Percentiles rank a stretch among this genome's conserved stretches.
Conservation (phyloP, 2,888 invertebrate genomes). For the Poecilus cupreus region DNA sequence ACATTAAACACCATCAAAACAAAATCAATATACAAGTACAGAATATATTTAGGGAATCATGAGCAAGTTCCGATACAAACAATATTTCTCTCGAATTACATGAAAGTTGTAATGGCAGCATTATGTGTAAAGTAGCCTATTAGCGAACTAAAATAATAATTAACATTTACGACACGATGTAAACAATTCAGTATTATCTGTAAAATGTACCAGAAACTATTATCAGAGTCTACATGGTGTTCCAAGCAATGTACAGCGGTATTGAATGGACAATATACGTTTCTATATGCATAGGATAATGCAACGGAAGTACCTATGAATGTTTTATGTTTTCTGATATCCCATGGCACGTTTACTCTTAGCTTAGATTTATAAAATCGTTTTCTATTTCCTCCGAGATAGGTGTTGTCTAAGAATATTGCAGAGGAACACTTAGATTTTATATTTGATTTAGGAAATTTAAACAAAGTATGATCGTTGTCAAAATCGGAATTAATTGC, state of each 20-base stretch:
- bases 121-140: background rate
- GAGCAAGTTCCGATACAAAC: slow-evolving; percentile 3
- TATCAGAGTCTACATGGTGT: background rate
- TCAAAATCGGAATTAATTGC: too few relatives aligned
- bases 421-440: too few relatives aligned
- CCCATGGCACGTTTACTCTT: background rate
- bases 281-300: slow-evolving; percentile 4
- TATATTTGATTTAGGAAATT: too few relatives aligned
- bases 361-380: slow-evolving; percentile 3
- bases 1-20: background rate
- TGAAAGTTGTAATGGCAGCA: slow-evolving; percentile 24
- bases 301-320: background rate
- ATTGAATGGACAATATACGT: background rate
- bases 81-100: background rate
- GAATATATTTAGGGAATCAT: background rate
- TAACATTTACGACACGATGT: slow-evolving; percentile 18
- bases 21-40: background rate
- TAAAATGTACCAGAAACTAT: slow-evolving; percentile 8
- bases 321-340: slow-evolving; percentile 11
- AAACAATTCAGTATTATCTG: slow-evolving; percentile 1
- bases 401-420: too few relatives aligned
- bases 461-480: too few relatives aligned
- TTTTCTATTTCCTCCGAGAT: background rate
- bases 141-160: slow-evolving; percentile 16
- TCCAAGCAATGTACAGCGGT: background rate